Percentiles rank a stretch among this genome's conserved stretches.
Conservation (phyloP, 2,888 invertebrate genomes). For the Orthonychiurus folsomi region DNA sequence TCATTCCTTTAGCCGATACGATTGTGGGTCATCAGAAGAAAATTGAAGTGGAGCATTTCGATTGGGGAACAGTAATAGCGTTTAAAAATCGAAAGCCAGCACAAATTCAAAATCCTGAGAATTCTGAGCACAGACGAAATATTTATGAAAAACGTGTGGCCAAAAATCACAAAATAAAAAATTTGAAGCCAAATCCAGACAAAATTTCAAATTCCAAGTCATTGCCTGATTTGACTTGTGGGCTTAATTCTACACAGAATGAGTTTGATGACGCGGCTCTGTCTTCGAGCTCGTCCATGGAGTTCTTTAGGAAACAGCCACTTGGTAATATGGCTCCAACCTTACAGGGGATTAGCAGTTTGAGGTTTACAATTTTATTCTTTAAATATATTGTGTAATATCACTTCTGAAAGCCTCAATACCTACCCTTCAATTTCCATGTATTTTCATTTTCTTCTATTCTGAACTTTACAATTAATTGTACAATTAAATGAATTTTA, state of each 20-base stretch:
- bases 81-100: neutral
- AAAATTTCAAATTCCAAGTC: conserved; percentile 1
- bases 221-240: neutral
- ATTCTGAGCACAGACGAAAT: neutral
- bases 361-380: no score
- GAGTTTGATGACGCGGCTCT: neutral
- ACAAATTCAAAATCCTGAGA: no score
- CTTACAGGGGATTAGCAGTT: no score
- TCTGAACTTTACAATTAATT: no score
- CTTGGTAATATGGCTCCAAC: neutral
- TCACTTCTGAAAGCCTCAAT: no score
- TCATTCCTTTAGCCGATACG: neutral
- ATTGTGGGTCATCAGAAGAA: neutral
- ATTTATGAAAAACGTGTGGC: neutral
- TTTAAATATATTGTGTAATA: no score
- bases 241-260: neutral
- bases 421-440: no score
- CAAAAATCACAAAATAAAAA: neutral
- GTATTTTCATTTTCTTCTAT: no score
- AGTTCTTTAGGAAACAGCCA: neutral
- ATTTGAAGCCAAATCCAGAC: neutral
- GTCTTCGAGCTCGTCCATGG: conserved; percentile 3
- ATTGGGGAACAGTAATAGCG: conserved; percentile 1
- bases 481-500: no score
- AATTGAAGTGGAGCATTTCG: conserved; percentile 7